Evolutionary conservation across 2,888 invertebrate species (phyloP).

Genomic region (Trisateles emortualis): DNA sequence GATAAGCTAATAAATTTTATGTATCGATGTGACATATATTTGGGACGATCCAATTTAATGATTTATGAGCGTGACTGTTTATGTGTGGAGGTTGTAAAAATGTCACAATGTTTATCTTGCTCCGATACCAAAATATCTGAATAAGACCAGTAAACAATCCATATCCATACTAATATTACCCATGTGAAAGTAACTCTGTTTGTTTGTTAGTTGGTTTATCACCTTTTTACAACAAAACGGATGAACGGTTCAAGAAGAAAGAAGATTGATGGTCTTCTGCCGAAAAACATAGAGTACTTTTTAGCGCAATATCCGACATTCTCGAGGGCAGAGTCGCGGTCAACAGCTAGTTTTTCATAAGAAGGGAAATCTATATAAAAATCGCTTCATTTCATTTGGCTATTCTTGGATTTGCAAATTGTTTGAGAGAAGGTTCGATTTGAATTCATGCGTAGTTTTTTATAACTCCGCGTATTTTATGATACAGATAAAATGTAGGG

Average conservation of each 20-base stretch:
- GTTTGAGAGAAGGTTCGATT: constrained; percentile 7
- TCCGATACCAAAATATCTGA: constrained; percentile 17
- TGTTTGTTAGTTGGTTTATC: too few species aligned
- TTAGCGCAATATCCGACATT: too few species aligned
- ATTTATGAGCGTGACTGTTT: constrained; percentile 38
- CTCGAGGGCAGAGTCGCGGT: too few species aligned
- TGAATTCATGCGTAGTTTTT: constrained; percentile 6
- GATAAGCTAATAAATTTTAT: constrained; percentile 42
- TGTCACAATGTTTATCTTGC: constrained; percentile 33
- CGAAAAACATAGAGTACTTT: too few species aligned
- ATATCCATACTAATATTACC: too few species aligned
- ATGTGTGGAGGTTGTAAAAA: constrained; percentile 37
- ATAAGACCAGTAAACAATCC: too few species aligned
- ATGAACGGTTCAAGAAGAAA: too few species aligned
- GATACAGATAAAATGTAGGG: constrained; percentile 3
- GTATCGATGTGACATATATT: constrained; percentile 22
- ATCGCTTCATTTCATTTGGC: constrained; percentile 13
- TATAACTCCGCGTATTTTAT: constrained; percentile 8
- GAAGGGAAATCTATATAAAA: constrained; percentile 16
- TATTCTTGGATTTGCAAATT: constrained; percentile 19
- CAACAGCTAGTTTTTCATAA: constrained; percentile 22
- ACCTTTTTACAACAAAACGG: too few species aligned
- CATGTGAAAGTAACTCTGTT: too few species aligned
- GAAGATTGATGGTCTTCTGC: too few species aligned
- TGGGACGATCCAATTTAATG: constrained; percentile 32